Evolutionary conservation across 2,113 vertebrate genomes (phyloP), one percentile per base, ranked within the genome.

Genomic region (Andinoacara biseriatus): DNA sequence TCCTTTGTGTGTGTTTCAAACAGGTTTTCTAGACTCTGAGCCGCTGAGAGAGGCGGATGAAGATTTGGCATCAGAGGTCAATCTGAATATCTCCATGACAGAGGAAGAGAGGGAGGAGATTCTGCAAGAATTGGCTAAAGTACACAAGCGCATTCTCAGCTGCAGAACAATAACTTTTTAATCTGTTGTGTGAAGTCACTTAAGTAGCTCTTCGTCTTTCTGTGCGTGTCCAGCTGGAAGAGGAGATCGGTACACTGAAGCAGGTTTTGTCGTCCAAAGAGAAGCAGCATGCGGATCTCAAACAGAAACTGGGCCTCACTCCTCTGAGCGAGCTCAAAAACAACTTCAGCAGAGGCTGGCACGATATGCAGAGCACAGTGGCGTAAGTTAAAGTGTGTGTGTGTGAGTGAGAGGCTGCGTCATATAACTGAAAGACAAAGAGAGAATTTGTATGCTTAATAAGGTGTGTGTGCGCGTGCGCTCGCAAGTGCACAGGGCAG

Each of bases 191-290:
- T 9, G 31, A 43, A 59, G 17, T 20, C 9, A 2, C 15, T 31
- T 24, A 38, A 59, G 29, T n/a, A 7, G 6, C 40, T 13, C 5
- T 40, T 11, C 78, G 24, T 85, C 11, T 86, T 17, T 81, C 1
- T 85, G 46, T 85, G 11, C 24, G 1, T 65, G 17, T 80, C 72
- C 76, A 94, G 98, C 94, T 99, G 82, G 98, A 99, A 81, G 98
- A 99, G 85, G 98, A 99, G 96, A 99, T 99, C 87, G 94, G 94
- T 75, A 99, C 98, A 26, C 82, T 99, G 91, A 95, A 93, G 76
- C 98, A 99, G 95, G 98, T 99, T 67, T 91, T 99, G 90, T 94
- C 93, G 52, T 98, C 97, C 20, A 99, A 99, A 95, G 98, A 99
- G 94, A 98, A 96, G 90, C 97, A 96, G 83, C 95, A 99, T 7